Evolutionary conservation across 2,797 vertebrate genomes (phyloP).

Genomic region (Botia almorhae): DNA sequence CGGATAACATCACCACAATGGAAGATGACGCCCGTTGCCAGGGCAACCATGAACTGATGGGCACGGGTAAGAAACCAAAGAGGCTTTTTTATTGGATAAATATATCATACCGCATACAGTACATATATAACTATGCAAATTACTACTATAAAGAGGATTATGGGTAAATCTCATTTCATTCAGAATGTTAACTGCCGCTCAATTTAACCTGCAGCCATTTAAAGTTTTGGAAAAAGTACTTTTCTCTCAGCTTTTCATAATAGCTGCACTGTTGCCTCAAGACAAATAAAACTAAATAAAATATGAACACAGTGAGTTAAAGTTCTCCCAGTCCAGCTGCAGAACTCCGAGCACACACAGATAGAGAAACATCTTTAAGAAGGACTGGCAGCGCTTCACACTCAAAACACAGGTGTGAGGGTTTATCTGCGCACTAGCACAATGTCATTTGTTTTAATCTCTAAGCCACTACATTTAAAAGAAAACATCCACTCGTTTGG

Average conservation of each 20-base stretch:
- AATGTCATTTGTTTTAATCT: background rate
- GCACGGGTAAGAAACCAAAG: constrained; percentile 16
- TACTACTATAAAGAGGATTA: constrained; percentile 40
- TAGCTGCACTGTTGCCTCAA: constrained; percentile 6
- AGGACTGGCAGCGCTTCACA: background rate
- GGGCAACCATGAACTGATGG: constrained; percentile 50
- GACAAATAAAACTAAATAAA: constrained; percentile 7
- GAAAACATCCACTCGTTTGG: background rate
- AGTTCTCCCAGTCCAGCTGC: background rate
- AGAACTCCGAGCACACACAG: constrained; percentile 1
- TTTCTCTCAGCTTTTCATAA: constrained; percentile 21
- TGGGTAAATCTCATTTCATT: constrained; percentile 15
- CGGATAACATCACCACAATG: constrained; percentile 43
- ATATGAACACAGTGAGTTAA: background rate
- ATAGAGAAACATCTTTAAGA: constrained; percentile 1
- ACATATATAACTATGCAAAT: constrained; percentile 36
- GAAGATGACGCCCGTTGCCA: constrained; percentile 55
- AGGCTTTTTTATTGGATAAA: constrained; percentile 51
- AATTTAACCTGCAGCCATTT: constrained; percentile 17
- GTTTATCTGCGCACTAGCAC: background rate
- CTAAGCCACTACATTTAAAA: too few species aligned
- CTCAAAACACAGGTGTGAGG: constrained; percentile 21
- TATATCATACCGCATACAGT: constrained; percentile 27
- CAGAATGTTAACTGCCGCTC: background rate
- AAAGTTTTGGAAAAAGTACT: background rate